These are phyloP conservation scores for Amazona guildingii DNA, from an alignment of 2,113 vertebrate species.

Conservation along the genomic window DNA sequence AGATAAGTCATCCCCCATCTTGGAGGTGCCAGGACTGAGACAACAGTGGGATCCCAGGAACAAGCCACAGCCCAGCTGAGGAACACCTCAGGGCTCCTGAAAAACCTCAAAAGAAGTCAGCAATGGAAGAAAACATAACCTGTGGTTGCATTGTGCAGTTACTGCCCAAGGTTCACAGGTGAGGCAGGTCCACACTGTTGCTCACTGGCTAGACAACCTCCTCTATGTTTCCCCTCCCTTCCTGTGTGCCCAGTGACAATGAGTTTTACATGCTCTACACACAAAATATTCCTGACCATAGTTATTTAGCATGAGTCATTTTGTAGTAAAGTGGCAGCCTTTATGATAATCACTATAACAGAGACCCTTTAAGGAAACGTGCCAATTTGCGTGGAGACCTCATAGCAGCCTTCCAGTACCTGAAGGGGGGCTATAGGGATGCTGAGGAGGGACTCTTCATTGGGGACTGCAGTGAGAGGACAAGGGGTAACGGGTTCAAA, in stretches of 20 bases:
- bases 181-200: neutral
- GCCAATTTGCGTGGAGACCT: neutral
- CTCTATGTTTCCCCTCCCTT: neutral
- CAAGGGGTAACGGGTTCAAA: neutral
- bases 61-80: neutral
- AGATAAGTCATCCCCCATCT: accelerated
- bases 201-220: neutral
- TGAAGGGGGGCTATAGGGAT: neutral
- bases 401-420: neutral
- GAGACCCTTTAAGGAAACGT: neutral
- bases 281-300: neutral
- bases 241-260: neutral
- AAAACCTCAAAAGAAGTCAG: neutral
- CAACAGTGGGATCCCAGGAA: neutral
- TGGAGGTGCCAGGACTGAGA: neutral
- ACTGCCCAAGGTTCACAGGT: neutral
- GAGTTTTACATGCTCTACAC: neutral
- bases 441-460: neutral
- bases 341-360: neutral
- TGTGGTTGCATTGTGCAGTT: neutral
- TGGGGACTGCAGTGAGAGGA: neutral
- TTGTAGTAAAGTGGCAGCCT: neutral
- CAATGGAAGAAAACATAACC: neutral
- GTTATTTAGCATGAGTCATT: neutral
- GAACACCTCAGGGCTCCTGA: neutral